phyloP scores from a whole-genome alignment of 2,888 invertebrate genomes.

The Caenorhabditis wallacei region DNA sequence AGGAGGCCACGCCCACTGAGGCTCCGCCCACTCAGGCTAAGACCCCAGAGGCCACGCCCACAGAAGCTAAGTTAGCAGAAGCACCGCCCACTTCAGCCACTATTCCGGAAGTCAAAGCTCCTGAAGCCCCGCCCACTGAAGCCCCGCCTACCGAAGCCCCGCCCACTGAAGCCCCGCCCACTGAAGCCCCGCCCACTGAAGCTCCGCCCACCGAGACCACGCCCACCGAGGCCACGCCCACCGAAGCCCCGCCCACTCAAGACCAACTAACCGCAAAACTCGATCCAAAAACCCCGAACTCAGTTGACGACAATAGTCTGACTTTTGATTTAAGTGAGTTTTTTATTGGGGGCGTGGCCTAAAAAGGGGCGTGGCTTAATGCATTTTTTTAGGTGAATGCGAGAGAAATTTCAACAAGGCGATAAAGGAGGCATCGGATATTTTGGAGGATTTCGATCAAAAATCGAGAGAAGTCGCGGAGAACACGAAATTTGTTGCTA shows the following conservation, averaged over 20 bases:
- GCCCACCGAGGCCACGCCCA: background rate
- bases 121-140: background rate
- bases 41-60: background rate
- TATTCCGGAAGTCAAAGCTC: background rate
- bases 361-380: background rate
- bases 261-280: background rate
- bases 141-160: background rate
- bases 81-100: background rate
- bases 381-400: conserved; percentile 54
- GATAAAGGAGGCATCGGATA: conserved; percentile 42
- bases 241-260: background rate
- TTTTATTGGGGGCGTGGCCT: background rate
- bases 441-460: conserved; percentile 59
- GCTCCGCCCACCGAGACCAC: background rate
- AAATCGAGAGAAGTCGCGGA: conserved; percentile 57
- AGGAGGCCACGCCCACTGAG: background rate
- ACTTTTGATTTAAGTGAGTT: conserved; percentile 64
- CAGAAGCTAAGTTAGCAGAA: background rate
- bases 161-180: background rate
- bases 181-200: background rate
- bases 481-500: conserved; percentile 50
- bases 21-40: background rate
- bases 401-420: conserved; percentile 58
- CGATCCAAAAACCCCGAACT: conserved; percentile 40
- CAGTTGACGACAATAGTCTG: conserved; percentile 56